phyloP scores from a whole-genome alignment of 2,888 invertebrate genomes.

The Drosophila rubida region DNA sequence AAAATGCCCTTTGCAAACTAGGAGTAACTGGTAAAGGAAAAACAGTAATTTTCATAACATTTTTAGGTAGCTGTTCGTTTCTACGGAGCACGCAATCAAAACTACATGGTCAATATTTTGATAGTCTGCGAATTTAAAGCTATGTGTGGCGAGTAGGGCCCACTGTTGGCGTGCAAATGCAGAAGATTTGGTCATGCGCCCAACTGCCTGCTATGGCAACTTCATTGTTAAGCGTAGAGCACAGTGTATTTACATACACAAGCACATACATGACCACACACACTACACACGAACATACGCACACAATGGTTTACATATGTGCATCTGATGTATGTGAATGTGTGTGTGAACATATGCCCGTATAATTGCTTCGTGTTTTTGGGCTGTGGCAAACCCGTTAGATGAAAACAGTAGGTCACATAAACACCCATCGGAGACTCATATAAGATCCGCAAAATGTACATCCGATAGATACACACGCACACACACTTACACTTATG shows the following conservation, averaged over 20 bases:
- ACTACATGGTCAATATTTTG: not conserved
- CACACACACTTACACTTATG: not conserved
- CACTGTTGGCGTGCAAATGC: conserved; percentile 12
- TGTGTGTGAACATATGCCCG: conserved; percentile 16
- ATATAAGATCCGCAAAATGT: conserved; percentile 25
- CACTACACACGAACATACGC: conserved; percentile 5
- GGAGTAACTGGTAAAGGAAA: not conserved
- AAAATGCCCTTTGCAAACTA: not conserved
- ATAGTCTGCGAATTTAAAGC: conserved; percentile 10
- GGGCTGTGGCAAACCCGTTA: conserved; percentile 26
- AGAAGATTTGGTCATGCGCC: conserved; percentile 35
- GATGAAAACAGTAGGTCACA: conserved; percentile 31
- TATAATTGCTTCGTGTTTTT: conserved; percentile 32
- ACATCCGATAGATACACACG: conserved; percentile 20
- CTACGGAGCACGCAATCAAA: conserved; percentile 5
- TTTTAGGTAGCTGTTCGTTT: not conserved
- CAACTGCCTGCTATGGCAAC: conserved; percentile 29
- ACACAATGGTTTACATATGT: conserved; percentile 17
- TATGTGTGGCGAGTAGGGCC: not conserved
- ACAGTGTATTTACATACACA: conserved; percentile 20
- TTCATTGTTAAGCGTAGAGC: conserved; percentile 23
- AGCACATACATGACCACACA: conserved; percentile 12
- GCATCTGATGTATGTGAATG: not conserved
- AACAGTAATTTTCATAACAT: not conserved
- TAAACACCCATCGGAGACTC: conserved; percentile 18